phyloP scores from a whole-genome alignment of 2,113 vertebrate species.

The Dendropsophus ebraccatus region DNA sequence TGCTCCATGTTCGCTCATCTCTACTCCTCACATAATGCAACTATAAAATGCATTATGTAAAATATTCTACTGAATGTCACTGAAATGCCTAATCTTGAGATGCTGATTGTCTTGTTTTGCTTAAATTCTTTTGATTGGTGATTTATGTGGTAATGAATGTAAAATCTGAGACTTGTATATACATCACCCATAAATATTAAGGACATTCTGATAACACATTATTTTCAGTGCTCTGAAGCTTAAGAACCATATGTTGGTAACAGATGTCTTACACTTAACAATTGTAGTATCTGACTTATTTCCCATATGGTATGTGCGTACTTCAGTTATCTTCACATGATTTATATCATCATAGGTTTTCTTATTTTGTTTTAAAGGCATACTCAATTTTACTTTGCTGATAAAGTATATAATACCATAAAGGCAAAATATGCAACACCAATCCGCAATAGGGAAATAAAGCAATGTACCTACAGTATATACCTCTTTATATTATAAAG shows the following conservation, averaged over 20 bases:
- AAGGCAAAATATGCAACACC: not conserved
- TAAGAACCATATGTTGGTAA: conserved; percentile 44
- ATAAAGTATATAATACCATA: not conserved
- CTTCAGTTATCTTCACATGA: conserved; percentile 24
- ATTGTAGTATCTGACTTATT: conserved; percentile 43
- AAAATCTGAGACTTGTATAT: conserved; percentile 11
- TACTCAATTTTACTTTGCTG: not conserved
- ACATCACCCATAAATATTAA: conserved; percentile 29
- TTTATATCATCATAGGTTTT: not conserved
- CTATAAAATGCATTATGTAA: not conserved
- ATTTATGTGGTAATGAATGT: conserved; percentile 3
- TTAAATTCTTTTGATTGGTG: not conserved
- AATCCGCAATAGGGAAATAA: not conserved
- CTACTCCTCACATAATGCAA: not conserved
- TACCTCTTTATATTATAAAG: no score
- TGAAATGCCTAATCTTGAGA: not conserved
- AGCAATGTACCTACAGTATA: not conserved
- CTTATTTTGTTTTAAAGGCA: not conserved
- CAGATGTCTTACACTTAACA: conserved; percentile 42
- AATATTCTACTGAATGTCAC: not conserved
- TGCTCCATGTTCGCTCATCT: not conserved
- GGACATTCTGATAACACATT: conserved; percentile 29
- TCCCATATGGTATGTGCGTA: conserved; percentile 37
- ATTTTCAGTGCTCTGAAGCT: conserved; percentile 34
- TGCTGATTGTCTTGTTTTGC: not conserved